Evolutionary conservation across 2,888 invertebrate genomes (phyloP), one percentile per base, ranked within the genome.

Genomic region (Apantesis nais): DNA sequence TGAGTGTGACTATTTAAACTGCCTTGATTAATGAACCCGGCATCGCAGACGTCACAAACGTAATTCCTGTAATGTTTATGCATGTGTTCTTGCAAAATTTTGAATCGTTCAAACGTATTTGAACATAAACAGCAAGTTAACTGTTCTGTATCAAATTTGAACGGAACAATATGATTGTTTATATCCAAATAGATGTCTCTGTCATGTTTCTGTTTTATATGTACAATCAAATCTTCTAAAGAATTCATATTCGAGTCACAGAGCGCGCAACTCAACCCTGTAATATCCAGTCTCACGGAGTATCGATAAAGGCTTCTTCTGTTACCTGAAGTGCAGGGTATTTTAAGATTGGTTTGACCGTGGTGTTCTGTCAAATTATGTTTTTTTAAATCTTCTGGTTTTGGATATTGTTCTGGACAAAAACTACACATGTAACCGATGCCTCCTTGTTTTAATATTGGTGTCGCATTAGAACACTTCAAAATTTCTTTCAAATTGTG

Each of bases 341-440:
- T 19, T 31, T 69, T 64, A 58, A 69, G 29, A 48, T 71, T 67
- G 48, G 67, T 71, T 48, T 67, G 48, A 60, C 67, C 67, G 11
- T 48, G n/a, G 29, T 71, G 71, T 7, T 22, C 48, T 60, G 22
- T 48, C n/a, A 88, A 74, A 0, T 89, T 68, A 25, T 72, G 71
- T 19, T 29, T 70, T 76, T 92, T 92, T 1, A 92, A 78, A 19
- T 88, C 86, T 0, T 76, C 80, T 0, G 92, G 85, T 31, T 87
- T 83, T 12, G 82, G 81, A 62, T 80, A 90, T 60, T 89, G 85
- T n/a, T 83, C 73, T 0, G 80, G 68, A 68, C 93, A 93, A 74
- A 89, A 93, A 37, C 88, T 86, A 76, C 93, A 93, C 16, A 84
- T 75, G 73, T 90, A 93, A 0, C 90, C 91, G 0, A 85, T 79